A percentile compares a stretch with the other conserved stretches of the same genome.
phyloP scores from a whole-genome alignment of 1,140 invertebrate genomes.

The Hycleus phaleratus region DNA sequence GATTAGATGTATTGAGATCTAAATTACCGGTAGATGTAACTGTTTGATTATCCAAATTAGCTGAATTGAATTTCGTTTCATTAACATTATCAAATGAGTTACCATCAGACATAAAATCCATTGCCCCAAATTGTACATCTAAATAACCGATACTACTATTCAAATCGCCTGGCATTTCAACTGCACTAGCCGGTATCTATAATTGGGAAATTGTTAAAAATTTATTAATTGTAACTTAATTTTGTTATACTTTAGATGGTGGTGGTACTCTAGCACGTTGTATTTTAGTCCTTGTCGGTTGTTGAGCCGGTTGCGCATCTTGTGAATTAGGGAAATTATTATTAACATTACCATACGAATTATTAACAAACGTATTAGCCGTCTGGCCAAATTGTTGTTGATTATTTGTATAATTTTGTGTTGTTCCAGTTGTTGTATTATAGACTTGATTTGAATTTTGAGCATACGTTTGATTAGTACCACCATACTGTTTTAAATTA shows the following conservation, averaged over 20 bases:
- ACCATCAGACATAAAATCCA: conserved; percentile 72
- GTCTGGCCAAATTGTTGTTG: conserved; percentile 19
- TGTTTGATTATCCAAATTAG: conserved; percentile 22
- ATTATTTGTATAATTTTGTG: conserved; percentile 11
- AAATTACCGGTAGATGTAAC: conserved; percentile 23
- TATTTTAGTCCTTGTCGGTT: conserved; percentile 56
- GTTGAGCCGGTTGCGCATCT: conserved; percentile 33
- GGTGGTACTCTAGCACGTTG: conserved; percentile 78
- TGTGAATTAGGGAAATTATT: conserved; percentile 26
- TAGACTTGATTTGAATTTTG: conserved; percentile 19
- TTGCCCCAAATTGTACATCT: conserved; percentile 88
- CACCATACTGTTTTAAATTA: conserved; percentile 24
- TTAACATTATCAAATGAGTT: conserved; percentile 47
- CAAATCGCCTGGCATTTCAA: conserved; percentile 90
- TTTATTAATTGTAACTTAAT: not conserved
- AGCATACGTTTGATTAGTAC: conserved; percentile 5
- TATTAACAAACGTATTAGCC: conserved; percentile 22
- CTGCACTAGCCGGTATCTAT: conserved; percentile 84
- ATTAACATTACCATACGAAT: conserved; percentile 17
- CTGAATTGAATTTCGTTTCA: conserved; percentile 40
- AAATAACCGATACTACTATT: conserved; percentile 61
- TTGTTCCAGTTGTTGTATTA: conserved; percentile 5
- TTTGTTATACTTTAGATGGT: conserved; percentile 66
- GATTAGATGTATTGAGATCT: conserved; percentile 30
- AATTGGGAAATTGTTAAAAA: conserved; percentile 15